Evolutionary conservation across 2,888 invertebrate species (phyloP), one percentile per base, ranked within the genome.

Genomic region (Leucoptera coffeella): DNA sequence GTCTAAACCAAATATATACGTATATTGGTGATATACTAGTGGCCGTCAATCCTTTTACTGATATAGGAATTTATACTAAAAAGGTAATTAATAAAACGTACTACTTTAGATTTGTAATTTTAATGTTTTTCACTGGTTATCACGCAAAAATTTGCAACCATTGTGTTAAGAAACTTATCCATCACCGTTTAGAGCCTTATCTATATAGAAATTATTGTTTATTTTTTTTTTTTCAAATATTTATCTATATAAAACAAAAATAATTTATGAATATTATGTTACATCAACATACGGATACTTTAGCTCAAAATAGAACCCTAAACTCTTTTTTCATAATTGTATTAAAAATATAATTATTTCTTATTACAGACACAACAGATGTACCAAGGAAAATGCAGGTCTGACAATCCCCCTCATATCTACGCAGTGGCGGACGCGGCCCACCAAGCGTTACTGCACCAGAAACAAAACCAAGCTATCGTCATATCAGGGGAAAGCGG

Each of bases 401-500:
- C 80, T 2, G 82, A 85, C 38, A 81, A 84, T 45, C 80, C 84
- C 5, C 87, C 87, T 1, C 87, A 88, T 43, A 84, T 87, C 34
- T 88, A 80, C 44, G 85, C 85, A 1, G 80, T 86, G 7, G 86
- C 86, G 1, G 86, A 86, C 47, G 80, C 83, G 6, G 82, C 85
- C 1, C 86, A 84, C 45, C 85, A 86, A 49, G 79, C 82, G n/a
- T 65, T 86, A 40, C 56, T 86, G 39, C 85, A 86, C 50, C 83
- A 85, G 41, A 78, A 80, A 40, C 75, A 77, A 39, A 79, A 81
- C 42, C 83, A 86, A 57, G 82, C 84, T 30, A 82, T 88, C 36
- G 84, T 87, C 2, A 86, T 88, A 41, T 84, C 85, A 35, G 86
- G 87, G 1, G 87, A 87, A 50, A 83, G 83, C 31, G 88, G 87